Conservation (phyloP, 2,797 vertebrate species). For the Enoplosus armatus region DNA sequence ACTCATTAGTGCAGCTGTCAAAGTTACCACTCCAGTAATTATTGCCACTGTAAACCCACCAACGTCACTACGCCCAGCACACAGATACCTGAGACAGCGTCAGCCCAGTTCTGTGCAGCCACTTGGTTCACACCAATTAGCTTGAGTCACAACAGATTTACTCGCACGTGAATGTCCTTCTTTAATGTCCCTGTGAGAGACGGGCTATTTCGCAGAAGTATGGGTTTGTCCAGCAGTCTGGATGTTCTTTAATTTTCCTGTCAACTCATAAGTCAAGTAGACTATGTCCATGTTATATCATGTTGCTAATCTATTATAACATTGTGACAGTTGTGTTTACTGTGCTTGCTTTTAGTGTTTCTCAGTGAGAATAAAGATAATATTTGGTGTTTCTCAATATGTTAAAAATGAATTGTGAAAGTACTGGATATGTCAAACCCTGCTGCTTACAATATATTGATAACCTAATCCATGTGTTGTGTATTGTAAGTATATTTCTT, state of each 20-base stretch:
- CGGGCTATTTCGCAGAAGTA: constrained; percentile 37
- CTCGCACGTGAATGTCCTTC: constrained; percentile 57
- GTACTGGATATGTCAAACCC: background rate
- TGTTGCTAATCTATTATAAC: background rate
- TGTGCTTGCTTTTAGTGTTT: background rate
- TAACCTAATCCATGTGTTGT: background rate
- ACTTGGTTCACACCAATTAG: constrained; percentile 75
- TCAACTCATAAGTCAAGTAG: too few species aligned
- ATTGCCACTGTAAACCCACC: constrained; percentile 72
- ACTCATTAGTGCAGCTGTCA: constrained; percentile 84
- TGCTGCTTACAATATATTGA: background rate
- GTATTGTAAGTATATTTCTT: background rate
- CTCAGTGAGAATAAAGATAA: background rate
- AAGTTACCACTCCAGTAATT: constrained; percentile 75
- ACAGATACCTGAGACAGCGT: constrained; percentile 52
- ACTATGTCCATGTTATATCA: background rate
- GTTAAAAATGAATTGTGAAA: background rate
- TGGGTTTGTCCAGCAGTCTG: constrained; percentile 55
- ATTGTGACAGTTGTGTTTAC: background rate
- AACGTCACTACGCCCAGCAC: constrained; percentile 46
- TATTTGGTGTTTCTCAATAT: background rate
- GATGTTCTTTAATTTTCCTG: constrained; percentile 67
- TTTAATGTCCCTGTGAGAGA: constrained; percentile 52
- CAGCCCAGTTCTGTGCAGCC: constrained; percentile 33
- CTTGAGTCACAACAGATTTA: constrained; percentile 68